Percentiles rank a stretch among this genome's conserved stretches.
Evolutionary conservation across 2,888 invertebrate genomes (phyloP).

Genomic region (Diloba caeruleocephala): DNA sequence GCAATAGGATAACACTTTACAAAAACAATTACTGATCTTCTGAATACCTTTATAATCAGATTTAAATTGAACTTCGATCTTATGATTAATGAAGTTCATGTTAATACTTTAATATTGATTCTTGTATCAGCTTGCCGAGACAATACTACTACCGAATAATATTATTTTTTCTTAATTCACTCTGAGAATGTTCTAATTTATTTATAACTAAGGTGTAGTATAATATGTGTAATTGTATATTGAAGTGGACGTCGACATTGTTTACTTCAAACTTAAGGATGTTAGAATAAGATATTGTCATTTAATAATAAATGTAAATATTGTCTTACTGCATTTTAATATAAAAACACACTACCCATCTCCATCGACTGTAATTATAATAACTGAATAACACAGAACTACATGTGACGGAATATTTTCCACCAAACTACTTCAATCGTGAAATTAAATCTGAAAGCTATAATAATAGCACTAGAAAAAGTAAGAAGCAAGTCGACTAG

Average conservation of each 20-base stretch:
- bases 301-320: slow-evolving; percentile 78
- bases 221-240: slow-evolving; percentile 55
- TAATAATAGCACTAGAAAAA: slow-evolving; percentile 51
- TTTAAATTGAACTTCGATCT: slow-evolving; percentile 8
- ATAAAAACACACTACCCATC: slow-evolving; percentile 29
- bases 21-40: slow-evolving; percentile 5
- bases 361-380: background rate
- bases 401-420: too few species aligned
- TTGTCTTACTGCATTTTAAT: slow-evolving; percentile 60
- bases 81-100: slow-evolving; percentile 30
- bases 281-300: slow-evolving; percentile 49
- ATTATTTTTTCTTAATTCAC: slow-evolving; percentile 27
- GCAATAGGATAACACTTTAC: slow-evolving; percentile 12
- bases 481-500: slow-evolving; percentile 25
- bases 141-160: slow-evolving; percentile 39
- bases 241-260: slow-evolving; percentile 55
- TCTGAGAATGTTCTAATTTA: slow-evolving; percentile 64
- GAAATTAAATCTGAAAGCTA: slow-evolving; percentile 29
- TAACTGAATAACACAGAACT: too few species aligned
- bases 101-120: slow-evolving; percentile 6
- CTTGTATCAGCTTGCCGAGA: slow-evolving; percentile 22
- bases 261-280: slow-evolving; percentile 43
- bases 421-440: too few species aligned
- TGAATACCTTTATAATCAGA: slow-evolving; percentile 10
- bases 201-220: slow-evolving; percentile 69